phyloP scores from a whole-genome alignment of 2,797 vertebrate genomes.

The Sternotherus odoratus region DNA sequence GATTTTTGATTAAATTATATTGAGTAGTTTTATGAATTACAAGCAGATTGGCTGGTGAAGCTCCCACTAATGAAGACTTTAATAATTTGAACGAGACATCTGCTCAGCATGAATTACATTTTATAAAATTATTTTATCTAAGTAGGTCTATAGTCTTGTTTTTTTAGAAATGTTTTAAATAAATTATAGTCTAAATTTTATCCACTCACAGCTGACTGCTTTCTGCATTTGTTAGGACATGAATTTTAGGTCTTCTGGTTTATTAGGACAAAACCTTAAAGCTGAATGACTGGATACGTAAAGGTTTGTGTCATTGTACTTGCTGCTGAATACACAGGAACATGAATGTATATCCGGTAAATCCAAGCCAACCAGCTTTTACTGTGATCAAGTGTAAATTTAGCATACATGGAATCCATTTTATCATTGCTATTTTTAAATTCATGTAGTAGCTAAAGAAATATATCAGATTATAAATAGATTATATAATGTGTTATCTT shows the following conservation, averaged over 20 bases:
- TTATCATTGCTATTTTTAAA: background rate
- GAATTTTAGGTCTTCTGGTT: conserved; percentile 25
- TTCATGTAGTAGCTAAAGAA: background rate
- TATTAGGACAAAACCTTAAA: background rate
- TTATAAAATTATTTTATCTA: conserved; percentile 46
- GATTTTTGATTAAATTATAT: conserved; percentile 31
- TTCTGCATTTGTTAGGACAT: conserved; percentile 43
- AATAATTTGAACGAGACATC: conserved; percentile 48
- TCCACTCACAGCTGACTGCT: background rate
- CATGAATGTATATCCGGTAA: background rate
- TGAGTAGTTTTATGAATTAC: conserved; percentile 10
- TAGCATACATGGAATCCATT: background rate
- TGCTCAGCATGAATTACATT: conserved; percentile 29
- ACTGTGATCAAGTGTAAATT: background rate
- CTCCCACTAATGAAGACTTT: conserved; percentile 27
- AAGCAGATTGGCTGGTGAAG: background rate
- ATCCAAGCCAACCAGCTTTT: background rate
- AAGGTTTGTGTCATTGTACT: background rate
- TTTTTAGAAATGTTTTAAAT: conserved; percentile 31
- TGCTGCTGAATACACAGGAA: background rate
- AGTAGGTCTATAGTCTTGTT: conserved; percentile 8
- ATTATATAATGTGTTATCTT: background rate
- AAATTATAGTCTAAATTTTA: conserved; percentile 38
- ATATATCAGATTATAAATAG: background rate
- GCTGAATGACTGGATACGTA: background rate